Conservation (phyloP, 2,888 invertebrate species). For the Loripinus fragilis region DNA sequence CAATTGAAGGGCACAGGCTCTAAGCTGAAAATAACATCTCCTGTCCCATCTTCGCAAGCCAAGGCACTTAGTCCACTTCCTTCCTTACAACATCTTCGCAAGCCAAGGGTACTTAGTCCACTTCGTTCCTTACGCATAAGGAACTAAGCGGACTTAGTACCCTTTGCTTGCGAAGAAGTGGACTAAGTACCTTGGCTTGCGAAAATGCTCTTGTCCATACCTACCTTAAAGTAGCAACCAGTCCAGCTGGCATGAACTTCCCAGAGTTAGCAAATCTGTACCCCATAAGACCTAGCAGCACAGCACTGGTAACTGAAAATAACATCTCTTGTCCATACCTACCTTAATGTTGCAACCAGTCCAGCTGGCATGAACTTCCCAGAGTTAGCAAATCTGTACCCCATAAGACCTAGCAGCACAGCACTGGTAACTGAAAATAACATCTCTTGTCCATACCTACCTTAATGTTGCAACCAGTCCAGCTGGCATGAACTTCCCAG, state of each 20-base stretch:
- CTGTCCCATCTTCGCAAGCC: too few species aligned
- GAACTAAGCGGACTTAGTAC: too few species aligned
- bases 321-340: conserved; percentile 1
- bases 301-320: conserved; percentile 84
- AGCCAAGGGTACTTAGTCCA: too few species aligned
- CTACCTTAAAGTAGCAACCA: conserved; percentile 86
- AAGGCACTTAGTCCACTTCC: too few species aligned
- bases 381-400: conserved; percentile 91
- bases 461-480: conserved; percentile 88
- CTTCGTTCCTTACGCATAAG: too few species aligned
- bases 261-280: conserved; percentile 91
- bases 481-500: conserved; percentile 97
- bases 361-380: conserved; percentile 99
- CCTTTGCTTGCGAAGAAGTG: too few species aligned
- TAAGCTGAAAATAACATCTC: too few species aligned
- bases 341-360: conserved; percentile 86
- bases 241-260: conserved; percentile 98
- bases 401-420: conserved; percentile 95
- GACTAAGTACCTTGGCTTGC: too few species aligned
- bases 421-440: conserved; percentile 82
- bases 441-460: conserved; percentile 56
- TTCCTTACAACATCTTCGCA: too few species aligned
- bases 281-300: conserved; percentile 96
- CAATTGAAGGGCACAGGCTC: too few species aligned
- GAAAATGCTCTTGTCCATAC: too few species aligned